Evolutionary conservation across 2,113 vertebrate genomes (phyloP), one percentile per base, ranked within the genome.

Genomic region (Dasyornis broadbenti): DNA sequence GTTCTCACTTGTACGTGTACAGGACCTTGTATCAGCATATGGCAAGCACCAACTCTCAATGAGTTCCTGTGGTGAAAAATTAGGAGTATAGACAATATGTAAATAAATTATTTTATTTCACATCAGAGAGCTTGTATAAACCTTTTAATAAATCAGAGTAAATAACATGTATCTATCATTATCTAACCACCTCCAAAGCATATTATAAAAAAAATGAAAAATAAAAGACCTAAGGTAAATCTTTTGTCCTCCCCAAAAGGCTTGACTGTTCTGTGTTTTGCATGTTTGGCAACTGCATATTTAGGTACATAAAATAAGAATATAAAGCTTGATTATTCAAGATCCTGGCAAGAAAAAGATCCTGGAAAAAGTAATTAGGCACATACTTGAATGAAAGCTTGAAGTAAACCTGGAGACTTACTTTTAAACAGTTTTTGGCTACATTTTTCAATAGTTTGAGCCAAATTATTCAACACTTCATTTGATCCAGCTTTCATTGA

Each of bases 381-480:
- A 66, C 59, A 86, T 95, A 54, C 16, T 78, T 77, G 33, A 93
- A 24, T 83, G 33, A 15, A 70, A n/a, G 30, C 89, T 96, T 90
- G 59, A 93, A 82, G 59, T 76, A 92, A 90, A 95, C 63, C 14
- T 53, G 33, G 44, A 83, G 54, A 90, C 39, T 42, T 80, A 49
- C 15, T 92, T 93, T 93, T 73, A 80, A 94, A 95, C 3, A 59
- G 21, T 73, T 94, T 94, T 93, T 77, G 71, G 89, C 54, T 73
- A 22, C 35, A 61, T 59, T 83, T 95, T 86, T 92, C 39, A 83
- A 30, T 59, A 83, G 23, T 63, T 83, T 35, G 59, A 87, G 78
- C 78, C 75, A 95, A 77, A 84, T 89, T 90, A 37, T 77, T 94
- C 75, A 88, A 80, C 24, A 40, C 40, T 82, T 72, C 0, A 0